A percentile compares a stretch with the other conserved stretches of the same genome.
Conservation (phyloP, 2,113 vertebrate genomes). For the Callipepla californica region DNA sequence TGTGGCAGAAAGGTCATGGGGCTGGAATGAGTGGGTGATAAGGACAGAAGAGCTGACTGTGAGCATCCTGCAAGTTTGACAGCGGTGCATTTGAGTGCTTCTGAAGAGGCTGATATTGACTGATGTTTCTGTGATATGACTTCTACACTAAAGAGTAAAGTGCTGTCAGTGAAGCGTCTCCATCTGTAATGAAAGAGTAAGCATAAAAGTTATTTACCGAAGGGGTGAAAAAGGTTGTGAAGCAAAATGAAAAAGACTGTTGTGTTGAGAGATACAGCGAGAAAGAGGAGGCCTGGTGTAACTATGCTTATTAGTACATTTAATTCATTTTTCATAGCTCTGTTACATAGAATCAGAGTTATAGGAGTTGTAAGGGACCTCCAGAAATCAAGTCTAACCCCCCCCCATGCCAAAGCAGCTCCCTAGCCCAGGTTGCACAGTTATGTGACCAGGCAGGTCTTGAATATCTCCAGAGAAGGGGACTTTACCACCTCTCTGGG, state of each 20-base stretch:
- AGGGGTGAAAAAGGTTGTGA: background rate
- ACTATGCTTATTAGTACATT: fast-evolving
- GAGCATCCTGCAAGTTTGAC: slow-evolving; percentile 19
- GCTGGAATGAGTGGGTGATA: background rate
- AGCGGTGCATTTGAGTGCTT: background rate
- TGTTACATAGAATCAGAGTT: no score
- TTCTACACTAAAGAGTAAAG: background rate
- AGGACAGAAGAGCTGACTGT: background rate
- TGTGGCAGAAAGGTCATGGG: slow-evolving; percentile 26
- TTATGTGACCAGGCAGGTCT: no score
- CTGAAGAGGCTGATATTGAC: slow-evolving; percentile 27
- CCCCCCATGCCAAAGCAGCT: no score
- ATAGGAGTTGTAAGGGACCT: no score
- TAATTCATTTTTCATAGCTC: no score
- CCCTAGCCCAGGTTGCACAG: no score
- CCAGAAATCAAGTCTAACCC: no score
- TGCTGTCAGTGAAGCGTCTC: background rate
- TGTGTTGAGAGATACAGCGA: background rate
- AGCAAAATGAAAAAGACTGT: background rate
- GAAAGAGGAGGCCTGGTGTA: background rate
- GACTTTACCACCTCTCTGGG: no score
- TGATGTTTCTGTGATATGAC: slow-evolving; percentile 10
- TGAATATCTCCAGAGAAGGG: no score
- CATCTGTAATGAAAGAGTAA: background rate
- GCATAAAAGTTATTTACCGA: background rate